Conservation (phyloP, 2,888 invertebrate species). For the Trissonchulus latispiculum region DNA sequence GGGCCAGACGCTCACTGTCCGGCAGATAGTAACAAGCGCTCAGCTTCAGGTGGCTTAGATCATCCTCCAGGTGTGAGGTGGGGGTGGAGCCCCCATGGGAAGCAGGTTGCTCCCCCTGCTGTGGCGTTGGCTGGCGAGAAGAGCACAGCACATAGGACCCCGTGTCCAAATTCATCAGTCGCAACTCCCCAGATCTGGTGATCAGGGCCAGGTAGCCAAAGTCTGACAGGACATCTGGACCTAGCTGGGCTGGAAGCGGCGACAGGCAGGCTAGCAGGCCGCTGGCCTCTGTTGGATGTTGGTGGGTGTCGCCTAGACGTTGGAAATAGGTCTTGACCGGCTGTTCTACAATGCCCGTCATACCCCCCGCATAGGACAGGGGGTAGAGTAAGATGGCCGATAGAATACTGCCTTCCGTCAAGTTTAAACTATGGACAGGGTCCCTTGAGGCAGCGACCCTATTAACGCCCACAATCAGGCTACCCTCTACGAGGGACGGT, state of each 20-base stretch:
- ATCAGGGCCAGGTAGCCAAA: conserved; percentile 55
- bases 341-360: conserved; percentile 53
- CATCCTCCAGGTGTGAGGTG: no score
- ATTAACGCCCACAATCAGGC: conserved; percentile 51
- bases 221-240: conserved; percentile 44
- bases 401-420: neutral
- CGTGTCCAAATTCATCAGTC: conserved; percentile 58
- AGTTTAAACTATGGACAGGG: neutral
- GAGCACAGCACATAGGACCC: neutral
- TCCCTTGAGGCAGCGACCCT: neutral
- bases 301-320: conserved; percentile 30
- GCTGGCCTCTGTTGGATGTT: no score
- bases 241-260: conserved; percentile 9
- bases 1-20: neutral
- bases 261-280: conserved; percentile 37
- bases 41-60: neutral
- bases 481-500: conserved; percentile 60
- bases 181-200: conserved; percentile 62
- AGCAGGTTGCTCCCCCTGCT: no score
- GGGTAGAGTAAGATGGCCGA: conserved; percentile 53
- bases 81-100: no score
- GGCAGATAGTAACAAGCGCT: neutral
- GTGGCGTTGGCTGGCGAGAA: no score
- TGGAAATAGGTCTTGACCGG: conserved; percentile 50
- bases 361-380: conserved; percentile 51